A percentile compares a stretch with the other conserved stretches of the same genome.
phyloP scores from a whole-genome alignment of 2,797 vertebrate species.

The Dendrocincla tyrannina region DNA sequence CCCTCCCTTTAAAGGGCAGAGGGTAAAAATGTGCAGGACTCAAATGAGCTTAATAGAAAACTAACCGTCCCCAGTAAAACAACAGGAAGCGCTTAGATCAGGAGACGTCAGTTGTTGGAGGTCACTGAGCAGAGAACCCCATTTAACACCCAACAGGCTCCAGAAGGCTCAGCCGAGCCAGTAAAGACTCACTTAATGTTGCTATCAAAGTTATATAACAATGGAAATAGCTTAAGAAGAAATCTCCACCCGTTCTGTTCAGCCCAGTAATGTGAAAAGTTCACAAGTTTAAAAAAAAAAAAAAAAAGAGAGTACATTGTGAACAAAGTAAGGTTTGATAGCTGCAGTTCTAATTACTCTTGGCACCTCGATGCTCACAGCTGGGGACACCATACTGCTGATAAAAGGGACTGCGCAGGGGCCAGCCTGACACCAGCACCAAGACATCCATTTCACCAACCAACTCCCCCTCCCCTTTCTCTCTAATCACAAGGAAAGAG shows the following conservation, averaged over 20 bases:
- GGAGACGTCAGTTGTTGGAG: conserved; percentile 65
- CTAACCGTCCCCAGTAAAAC: conserved; percentile 53
- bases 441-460: not conserved
- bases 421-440: not conserved
- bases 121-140: conserved; percentile 66
- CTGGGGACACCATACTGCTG: conserved; percentile 11
- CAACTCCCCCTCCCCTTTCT: not conserved
- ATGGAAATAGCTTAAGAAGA: conserved; percentile 46
- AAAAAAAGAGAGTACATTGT: not conserved
- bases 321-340: conserved; percentile 36
- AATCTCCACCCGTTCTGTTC: conserved; percentile 43
- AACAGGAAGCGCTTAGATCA: conserved; percentile 66
- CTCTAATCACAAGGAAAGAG: not conserved
- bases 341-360: not conserved
- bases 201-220: conserved; percentile 61
- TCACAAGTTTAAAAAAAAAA: not conserved
- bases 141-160: conserved; percentile 69
- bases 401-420: not conserved
- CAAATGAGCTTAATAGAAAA: conserved; percentile 72
- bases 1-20: conserved; percentile 70
- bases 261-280: conserved; percentile 49
- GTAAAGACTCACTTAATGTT: conserved; percentile 47
- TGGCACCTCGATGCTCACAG: not conserved
- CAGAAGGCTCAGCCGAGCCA: conserved; percentile 22
- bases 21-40: conserved; percentile 70